Conservation (phyloP, 2,797 vertebrate species). For the Pipistrellus kuhlii region DNA sequence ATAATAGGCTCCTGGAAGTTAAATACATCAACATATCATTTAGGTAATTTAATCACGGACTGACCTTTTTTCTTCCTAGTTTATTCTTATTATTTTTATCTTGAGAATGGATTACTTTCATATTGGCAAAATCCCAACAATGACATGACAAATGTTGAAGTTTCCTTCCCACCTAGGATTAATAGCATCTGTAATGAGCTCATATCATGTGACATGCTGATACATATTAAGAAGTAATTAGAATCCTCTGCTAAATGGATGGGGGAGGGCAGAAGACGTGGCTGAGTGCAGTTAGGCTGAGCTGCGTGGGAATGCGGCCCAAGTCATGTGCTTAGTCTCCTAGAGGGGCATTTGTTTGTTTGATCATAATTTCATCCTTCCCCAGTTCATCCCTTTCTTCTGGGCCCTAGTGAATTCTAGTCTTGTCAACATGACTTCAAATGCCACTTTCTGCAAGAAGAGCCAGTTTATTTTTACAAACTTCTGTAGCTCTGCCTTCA, state of each 20-base stretch:
- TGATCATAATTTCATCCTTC: not conserved
- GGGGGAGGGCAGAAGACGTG: not conserved
- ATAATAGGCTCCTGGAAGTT: not conserved
- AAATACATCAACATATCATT: constrained; percentile 12
- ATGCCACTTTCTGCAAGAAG: not conserved
- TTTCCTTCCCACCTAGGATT: not conserved
- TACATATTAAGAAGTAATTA: not conserved
- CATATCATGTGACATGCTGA: not conserved
- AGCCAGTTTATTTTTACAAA: not conserved
- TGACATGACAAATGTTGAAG: not conserved
- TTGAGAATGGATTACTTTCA: constrained; percentile 4
- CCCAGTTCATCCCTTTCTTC: not conserved
- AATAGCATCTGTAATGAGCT: not conserved
- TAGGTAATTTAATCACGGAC: not conserved
- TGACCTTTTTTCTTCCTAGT: not conserved
- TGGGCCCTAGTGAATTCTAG: not conserved
- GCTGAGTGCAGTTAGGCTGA: not conserved
- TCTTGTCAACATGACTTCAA: constrained; percentile 44
- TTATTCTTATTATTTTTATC: not conserved
- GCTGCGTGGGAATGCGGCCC: not conserved
- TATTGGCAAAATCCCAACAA: not conserved
- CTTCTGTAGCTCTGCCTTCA: not conserved
- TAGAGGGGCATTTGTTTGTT: constrained; percentile 10
- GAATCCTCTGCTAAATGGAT: not conserved
- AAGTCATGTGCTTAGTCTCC: not conserved